Evolutionary conservation across 2,888 invertebrate genomes (phyloP), one percentile per base, ranked within the genome.

Genomic region (Lithophane ornitopus): DNA sequence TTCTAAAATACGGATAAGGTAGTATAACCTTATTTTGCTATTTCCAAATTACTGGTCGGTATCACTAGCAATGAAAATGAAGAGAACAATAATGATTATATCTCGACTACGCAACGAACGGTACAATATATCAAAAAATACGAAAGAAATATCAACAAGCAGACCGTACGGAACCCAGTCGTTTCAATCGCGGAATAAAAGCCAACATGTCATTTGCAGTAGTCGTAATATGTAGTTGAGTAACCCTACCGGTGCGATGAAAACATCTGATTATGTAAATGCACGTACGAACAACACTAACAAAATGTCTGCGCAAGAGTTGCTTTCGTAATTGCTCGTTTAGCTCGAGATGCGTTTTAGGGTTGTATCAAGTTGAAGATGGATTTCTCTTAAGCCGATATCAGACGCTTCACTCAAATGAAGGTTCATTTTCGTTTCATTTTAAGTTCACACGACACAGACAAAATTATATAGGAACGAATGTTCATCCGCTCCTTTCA

Each of bases 231-330:
- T 6, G 34, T 34, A 83, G 84, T 78, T 63, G 76, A 80, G 80
- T 67, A 88, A 84, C 78, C 84, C 86, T 77, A 61, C 80, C 74
- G 70, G 70, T 52, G 56, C 78, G 82, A 88, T 85, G 85, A 79
- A 87, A 80, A 88, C 83, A 87, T 85, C 78, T 72, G 83, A 88
- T 87, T 87, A 87, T 87, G 81, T 81, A 83, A 88, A 88, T 81
- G 80, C 74, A 83, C 86, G 86, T 78, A 82, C 78, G 66, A 82
- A 63, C 81, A 68, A 71, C 52, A 69, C 68, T 81, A 68, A 72
- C 56, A 54, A 74, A 80, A 83, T 85, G 75, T 78, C 76, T 89
- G 89, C 87, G 89, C 87, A 87, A 81, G 89, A 88, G 85, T 85
- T 58, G 71, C 59, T 70, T 76, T 80, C 75, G 78, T 85, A 89